Evolutionary conservation across 2,113 vertebrate species (phyloP).

Genomic region (Craseonycteris thonglongyai): DNA sequence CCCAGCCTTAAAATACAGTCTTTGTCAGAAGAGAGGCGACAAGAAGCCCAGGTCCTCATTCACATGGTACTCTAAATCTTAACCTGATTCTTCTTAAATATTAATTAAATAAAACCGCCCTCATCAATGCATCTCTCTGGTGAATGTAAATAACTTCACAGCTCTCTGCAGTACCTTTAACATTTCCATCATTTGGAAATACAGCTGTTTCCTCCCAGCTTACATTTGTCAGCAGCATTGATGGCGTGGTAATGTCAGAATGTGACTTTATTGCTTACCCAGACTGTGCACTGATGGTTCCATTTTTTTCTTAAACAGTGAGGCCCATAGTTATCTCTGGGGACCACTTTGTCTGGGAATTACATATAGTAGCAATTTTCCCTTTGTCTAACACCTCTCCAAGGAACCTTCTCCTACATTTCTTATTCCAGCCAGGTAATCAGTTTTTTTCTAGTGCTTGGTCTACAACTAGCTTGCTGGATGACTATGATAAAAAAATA

Average conservation of each 20-base stretch:
- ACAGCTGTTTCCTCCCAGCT: not conserved
- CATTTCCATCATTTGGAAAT: constrained; percentile 21
- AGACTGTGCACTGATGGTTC: not conserved
- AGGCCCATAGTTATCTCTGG: not conserved
- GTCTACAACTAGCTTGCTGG: not conserved
- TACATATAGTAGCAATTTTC: no score
- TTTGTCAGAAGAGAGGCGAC: not conserved
- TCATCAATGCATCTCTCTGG: not conserved
- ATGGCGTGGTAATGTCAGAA: not conserved
- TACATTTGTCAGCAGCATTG: not conserved
- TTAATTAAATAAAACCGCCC: not conserved
- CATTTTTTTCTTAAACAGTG: not conserved
- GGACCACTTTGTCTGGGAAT: not conserved
- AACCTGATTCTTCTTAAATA: not conserved
- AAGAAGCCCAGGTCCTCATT: not conserved
- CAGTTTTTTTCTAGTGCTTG: not conserved
- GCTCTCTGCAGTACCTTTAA: not conserved
- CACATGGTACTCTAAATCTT: not conserved
- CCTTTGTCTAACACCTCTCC: not conserved
- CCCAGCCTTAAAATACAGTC: not conserved
- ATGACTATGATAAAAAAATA: not conserved
- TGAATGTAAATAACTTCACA: not conserved
- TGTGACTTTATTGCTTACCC: not conserved
- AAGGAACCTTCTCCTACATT: not conserved
- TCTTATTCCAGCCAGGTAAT: not conserved